These are phyloP conservation scores for Phaethornis superciliosus DNA, from an alignment of 2,113 vertebrate genomes.

Conservation along the genomic window DNA sequence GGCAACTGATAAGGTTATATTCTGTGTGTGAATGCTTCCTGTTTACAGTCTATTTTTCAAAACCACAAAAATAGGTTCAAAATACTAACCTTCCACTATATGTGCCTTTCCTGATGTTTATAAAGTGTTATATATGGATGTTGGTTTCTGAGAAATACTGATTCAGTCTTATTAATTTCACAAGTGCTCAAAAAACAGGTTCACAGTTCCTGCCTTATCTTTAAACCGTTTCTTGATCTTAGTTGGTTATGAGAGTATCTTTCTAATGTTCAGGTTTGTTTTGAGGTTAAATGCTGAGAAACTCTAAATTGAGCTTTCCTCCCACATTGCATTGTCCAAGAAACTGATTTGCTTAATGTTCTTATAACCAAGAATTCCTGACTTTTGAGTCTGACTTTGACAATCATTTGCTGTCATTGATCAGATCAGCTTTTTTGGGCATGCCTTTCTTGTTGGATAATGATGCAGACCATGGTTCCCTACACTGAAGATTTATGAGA, in stretches of 20 bases:
- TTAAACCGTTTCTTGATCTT: not conserved
- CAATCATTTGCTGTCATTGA: not conserved
- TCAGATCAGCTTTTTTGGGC: not conserved
- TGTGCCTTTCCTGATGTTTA: not conserved
- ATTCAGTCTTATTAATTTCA: not conserved
- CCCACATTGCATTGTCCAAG: not conserved
- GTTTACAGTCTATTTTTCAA: not conserved
- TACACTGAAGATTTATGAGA: not conserved
- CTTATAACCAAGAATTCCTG: not conserved
- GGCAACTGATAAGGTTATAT: not conserved
- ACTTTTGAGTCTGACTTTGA: not conserved
- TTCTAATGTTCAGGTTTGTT: not conserved
- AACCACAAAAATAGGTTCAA: not conserved
- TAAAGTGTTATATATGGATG: not conserved
- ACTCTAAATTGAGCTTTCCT: not conserved
- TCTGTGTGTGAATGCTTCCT: not conserved
- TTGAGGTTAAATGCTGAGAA: not conserved
- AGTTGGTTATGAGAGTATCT: not conserved
- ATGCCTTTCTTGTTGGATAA: not conserved
- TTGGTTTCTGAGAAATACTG: not conserved
- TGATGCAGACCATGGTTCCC: not conserved
- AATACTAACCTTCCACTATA: not conserved
- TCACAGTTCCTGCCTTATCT: not conserved
- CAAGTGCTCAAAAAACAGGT: not conserved
- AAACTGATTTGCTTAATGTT: not conserved